Percentiles rank a stretch among this genome's conserved stretches.
Evolutionary conservation across 64 coral and sea anemone species (phyloP).

Genomic region (Stichodactyla helianthus): DNA sequence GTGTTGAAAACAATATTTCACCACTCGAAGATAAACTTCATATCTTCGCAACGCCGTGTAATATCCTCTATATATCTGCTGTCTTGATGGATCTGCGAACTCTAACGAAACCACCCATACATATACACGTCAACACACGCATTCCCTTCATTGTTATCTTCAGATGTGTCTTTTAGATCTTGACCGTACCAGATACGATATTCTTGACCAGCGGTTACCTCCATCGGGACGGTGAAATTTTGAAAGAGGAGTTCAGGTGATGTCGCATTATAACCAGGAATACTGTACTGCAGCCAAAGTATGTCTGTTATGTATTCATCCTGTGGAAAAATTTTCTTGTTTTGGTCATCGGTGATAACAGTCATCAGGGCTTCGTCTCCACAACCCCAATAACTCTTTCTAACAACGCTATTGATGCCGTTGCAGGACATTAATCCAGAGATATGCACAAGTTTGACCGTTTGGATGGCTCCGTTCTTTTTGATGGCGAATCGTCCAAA

Average conservation of each 20-base stretch:
- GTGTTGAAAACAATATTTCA: too few species aligned
- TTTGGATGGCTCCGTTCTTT: neutral
- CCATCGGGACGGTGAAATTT: neutral
- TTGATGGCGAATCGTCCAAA: neutral
- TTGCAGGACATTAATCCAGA: neutral
- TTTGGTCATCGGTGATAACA: neutral
- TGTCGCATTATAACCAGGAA: neutral
- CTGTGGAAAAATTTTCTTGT: neutral
- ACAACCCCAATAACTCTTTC: neutral
- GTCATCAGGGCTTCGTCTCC: neutral
- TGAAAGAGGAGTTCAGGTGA: neutral
- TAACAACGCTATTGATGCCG: neutral
- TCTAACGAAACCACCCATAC: neutral
- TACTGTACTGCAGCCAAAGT: neutral
- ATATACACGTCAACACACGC: conserved; percentile 15
- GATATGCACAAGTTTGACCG: neutral
- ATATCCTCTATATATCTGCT: too few species aligned
- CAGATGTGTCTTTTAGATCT: neutral
- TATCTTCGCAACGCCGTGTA: too few species aligned
- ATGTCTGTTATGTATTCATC: neutral
- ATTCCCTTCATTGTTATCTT: neutral
- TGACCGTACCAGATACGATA: conserved; percentile 20
- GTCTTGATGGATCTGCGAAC: neutral
- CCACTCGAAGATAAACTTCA: too few species aligned
- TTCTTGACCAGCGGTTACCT: conserved; percentile 8